Base-by-base conservation (phyloP, 1,140 invertebrate species). In the Eumaeus atala region DNA sequence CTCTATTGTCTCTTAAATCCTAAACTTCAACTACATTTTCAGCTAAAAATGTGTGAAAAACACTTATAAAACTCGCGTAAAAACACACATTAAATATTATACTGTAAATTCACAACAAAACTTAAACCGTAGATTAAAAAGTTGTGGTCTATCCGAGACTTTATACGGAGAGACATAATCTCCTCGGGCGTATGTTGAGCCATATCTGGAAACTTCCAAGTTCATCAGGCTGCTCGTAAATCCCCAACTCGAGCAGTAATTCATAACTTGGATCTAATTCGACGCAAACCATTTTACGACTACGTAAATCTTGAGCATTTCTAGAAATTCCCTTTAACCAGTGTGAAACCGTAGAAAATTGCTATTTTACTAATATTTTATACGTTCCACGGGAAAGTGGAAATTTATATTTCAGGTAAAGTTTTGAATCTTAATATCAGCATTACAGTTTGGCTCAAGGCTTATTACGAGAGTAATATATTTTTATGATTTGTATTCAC, bases 191-290 rank as follows among this genome's bases (percentile, higher is more conserved):
- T 28, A 28, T 28, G 21, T 28, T 6, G 21, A 28, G 21, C 21
- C n/a, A 28, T 28, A 28, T 44, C 40, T 44, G 17, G 40, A 17
- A 10, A 44, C 11, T 40, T 14, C 21, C 2, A 28, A 40, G 16
- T 44, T 44, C 40, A 44, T 44, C 40, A 16, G 21, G 14, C 33
- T 33, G 34, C 11, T 35, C 33, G 34, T 34, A 50, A 50, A 33
- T 50, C 14, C 28, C 38, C 48, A 77, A 79, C 56, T 77, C 67
- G 54, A 56, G 50, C 58, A 66, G 64, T 81, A 70, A 70, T 63
- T 78, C 75, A 77, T 64, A 80, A 77, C 66, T 81, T 65, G 51
- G 64, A 68, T 68, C 70, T 77, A 74, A 81, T 70, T 76, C 73
- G 67, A 70, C 69, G 66, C 61, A 67, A 72, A 69, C 67, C 53